Conservation (phyloP, 2,797 vertebrate genomes). For the Ptychobarbus kaznakovi region DNA sequence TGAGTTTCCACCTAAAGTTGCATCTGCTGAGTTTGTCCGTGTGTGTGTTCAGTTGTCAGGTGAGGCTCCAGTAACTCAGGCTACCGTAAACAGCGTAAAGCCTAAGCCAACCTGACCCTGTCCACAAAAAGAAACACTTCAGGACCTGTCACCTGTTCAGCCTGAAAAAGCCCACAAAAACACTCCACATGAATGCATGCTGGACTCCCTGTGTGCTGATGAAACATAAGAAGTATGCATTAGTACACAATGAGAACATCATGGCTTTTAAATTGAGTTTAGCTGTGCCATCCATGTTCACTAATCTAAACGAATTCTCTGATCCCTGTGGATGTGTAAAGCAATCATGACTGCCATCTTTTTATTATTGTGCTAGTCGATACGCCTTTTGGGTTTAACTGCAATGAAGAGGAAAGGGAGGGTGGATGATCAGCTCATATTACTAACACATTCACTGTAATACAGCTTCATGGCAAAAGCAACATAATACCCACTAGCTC, state of each 20-base stretch:
- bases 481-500: slow-evolving; percentile 48
- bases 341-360: slow-evolving; percentile 56
- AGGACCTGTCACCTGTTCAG: slow-evolving; percentile 67
- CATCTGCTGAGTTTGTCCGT: slow-evolving; percentile 41
- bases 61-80: slow-evolving; percentile 1
- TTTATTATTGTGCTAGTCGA: slow-evolving; percentile 49
- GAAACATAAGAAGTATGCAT: slow-evolving; percentile 33
- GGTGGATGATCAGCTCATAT: slow-evolving; percentile 51
- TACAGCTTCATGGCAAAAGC: slow-evolving; percentile 34
- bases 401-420: slow-evolving; percentile 34
- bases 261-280: slow-evolving; percentile 43
- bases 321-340: slow-evolving; percentile 49
- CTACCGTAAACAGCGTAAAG: slow-evolving; percentile 53
- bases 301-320: slow-evolving; percentile 47
- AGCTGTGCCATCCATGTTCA: slow-evolving; percentile 7
- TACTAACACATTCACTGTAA: slow-evolving; percentile 49
- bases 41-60: slow-evolving; percentile 39
- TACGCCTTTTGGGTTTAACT: slow-evolving; percentile 53
- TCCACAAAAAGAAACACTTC: slow-evolving; percentile 63
- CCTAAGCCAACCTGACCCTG: slow-evolving; percentile 47
- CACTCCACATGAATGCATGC: not conserved
- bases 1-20: slow-evolving; percentile 30
- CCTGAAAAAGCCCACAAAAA: slow-evolving; percentile 62
- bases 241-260: slow-evolving; percentile 14
- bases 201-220: not conserved